These are phyloP conservation scores for Orthonevra nobilis DNA, from an alignment of 2,888 invertebrate genomes.

Conservation along the genomic window DNA sequence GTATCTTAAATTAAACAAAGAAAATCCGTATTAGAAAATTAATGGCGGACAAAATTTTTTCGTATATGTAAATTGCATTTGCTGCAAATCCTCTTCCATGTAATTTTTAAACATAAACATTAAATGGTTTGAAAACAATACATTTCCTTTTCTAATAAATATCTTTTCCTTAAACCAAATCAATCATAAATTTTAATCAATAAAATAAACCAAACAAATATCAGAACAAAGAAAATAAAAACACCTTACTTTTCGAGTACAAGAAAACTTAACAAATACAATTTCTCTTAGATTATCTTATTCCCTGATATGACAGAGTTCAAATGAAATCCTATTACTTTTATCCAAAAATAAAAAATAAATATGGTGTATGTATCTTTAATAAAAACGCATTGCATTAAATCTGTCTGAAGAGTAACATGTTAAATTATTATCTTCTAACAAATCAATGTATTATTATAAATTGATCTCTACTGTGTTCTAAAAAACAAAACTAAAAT, in stretches of 20 bases:
- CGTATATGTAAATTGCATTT: conserved; percentile 47
- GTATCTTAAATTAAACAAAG: conserved; percentile 45
- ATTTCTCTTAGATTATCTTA: conserved; percentile 65
- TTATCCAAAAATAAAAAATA: conserved; percentile 37
- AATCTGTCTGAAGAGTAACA: conserved; percentile 61
- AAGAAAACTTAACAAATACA: conserved; percentile 50
- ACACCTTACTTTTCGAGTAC: conserved; percentile 62
- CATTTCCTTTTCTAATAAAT: conserved; percentile 63
- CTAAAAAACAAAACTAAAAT: conserved; percentile 72
- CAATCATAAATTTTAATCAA: conserved; percentile 59
- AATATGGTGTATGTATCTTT: conserved; percentile 38
- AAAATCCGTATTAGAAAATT: no score
- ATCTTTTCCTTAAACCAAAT: conserved; percentile 45
- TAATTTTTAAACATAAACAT: conserved; percentile 46
- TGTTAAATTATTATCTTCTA: conserved; percentile 40
- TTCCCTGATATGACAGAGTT: conserved; percentile 66
- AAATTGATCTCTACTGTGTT: conserved; percentile 78
- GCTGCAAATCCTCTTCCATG: conserved; percentile 66
- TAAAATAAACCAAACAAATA: conserved; percentile 40
- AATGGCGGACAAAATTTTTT: conserved; percentile 49
- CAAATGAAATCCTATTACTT: conserved; percentile 63
- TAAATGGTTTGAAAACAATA: conserved; percentile 57
- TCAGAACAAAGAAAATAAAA: conserved; percentile 34
- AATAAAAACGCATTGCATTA: conserved; percentile 42
- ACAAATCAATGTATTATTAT: conserved; percentile 63